Base-by-base conservation (phyloP, 2,888 invertebrate species). In the Cistogaster globosa region DNA sequence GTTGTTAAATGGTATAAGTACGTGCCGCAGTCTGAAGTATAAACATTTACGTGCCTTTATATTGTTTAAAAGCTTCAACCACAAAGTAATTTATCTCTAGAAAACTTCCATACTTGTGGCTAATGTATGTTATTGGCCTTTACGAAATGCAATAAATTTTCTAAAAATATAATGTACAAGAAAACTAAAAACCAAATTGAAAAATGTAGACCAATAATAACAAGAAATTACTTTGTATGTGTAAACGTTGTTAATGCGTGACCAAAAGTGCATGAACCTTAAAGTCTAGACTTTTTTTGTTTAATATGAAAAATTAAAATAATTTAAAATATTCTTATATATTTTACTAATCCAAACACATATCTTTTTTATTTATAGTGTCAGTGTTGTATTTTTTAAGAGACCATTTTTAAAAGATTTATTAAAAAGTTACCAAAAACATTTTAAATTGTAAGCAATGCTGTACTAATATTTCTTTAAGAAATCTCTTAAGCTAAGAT, bases 101-200 rank as follows among this genome's bases (percentile, higher is more conserved):
- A 60, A 85, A 82, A 78, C 81, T 85, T 75, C 68, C 78, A 85
- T 85, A 81, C 82, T 82, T 85, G 82, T 78, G 78, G 81, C 69
- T 60, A 85, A 85, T 78, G 81, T 55, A 82, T 85, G 85, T 85
- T 85, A 86, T 86, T 79, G 86, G 76, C 81, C 79, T 84, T 79
- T 72, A 74, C 68, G 57, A 86, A 83, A 79, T 85, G 84, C 74
- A 85, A 85, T 85, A 85, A 81, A 85, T 85, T 78, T 69, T 69
- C 63, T 51, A 14, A 14, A 63, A 48, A 68, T 62, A 71, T 57
- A 45, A 51, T 48, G 42, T 12, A 36, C 0, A 58, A 65, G 63
- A 55, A 63, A 7, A 9, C 38, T 38, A 63, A 45, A n/a, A 32
- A 67, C 22, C 11, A 5, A 26, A 65, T 58, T 38, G 38, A 65